phyloP scores from a whole-genome alignment of 2,113 vertebrate genomes.

The Malaclemys terrapin region DNA sequence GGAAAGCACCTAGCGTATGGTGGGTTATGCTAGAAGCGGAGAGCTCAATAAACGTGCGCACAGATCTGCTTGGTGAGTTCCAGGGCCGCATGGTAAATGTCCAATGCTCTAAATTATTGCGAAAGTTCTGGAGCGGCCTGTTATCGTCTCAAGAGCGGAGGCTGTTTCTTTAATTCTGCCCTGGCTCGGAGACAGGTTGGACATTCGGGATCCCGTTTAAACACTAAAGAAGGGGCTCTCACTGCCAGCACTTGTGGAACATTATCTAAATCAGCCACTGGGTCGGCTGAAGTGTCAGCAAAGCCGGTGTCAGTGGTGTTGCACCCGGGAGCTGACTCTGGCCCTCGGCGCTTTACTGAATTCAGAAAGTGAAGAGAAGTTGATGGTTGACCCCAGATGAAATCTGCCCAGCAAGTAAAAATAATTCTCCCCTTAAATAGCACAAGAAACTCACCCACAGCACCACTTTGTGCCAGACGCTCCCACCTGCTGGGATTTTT shows the following conservation, averaged over 20 bases:
- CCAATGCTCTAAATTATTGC: background rate
- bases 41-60: background rate
- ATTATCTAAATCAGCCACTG: background rate
- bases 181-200: background rate
- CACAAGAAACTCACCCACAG: background rate
- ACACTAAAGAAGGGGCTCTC: background rate
- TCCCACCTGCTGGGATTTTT: background rate
- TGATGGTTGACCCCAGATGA: background rate
- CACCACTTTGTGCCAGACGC: rapidly evolving
- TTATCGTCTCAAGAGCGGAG: background rate
- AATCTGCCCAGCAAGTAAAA: background rate
- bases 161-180: too few relatives aligned
- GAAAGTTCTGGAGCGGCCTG: background rate
- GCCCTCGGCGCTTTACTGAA: background rate
- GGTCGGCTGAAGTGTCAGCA: background rate
- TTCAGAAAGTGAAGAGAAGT: background rate
- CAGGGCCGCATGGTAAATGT: too few relatives aligned
- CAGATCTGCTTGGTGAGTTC: background rate
- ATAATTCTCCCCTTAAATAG: background rate
- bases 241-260: background rate
- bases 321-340: background rate
- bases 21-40: background rate
- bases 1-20: background rate
- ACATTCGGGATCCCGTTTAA: background rate
- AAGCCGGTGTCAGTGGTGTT: background rate